These are phyloP conservation scores for Conger conger DNA, from an alignment of 2,113 vertebrate species.

Conservation along the genomic window DNA sequence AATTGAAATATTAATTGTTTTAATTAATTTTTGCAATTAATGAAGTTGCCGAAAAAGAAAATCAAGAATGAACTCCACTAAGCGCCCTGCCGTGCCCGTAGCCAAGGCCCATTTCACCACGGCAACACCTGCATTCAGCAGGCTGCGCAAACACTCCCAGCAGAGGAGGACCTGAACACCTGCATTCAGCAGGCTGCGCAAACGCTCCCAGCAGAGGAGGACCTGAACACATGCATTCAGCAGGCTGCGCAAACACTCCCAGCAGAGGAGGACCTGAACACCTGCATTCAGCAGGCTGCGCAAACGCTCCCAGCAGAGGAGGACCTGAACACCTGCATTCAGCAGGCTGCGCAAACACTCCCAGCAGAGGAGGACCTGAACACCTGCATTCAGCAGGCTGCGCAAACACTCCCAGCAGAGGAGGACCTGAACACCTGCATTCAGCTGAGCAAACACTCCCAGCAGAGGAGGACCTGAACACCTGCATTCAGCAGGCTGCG, in stretches of 20 bases:
- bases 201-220: not conserved
- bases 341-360: conserved; percentile 14
- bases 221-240: conserved; percentile 10
- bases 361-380: not conserved
- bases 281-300: conserved; percentile 11
- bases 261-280: not conserved
- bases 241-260: conserved; percentile 5
- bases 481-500: conserved; percentile 11
- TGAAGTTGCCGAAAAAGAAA: not conserved
- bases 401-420: conserved; percentile 3
- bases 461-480: not conserved
- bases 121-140: not conserved
- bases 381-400: conserved; percentile 10
- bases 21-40: not conserved
- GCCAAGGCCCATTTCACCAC: not conserved
- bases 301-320: not conserved
- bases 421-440: not conserved
- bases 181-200: conserved; percentile 12
- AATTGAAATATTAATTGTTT: not conserved
- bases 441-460: conserved; percentile 12
- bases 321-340: conserved; percentile 1
- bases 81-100: not conserved
- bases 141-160: conserved; percentile 3
- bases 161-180: not conserved
- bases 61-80: not conserved